A percentile compares a stretch with the other conserved stretches of the same genome.
Evolutionary conservation across 1,140 invertebrate species (phyloP).

Genomic region (Rhagoletis pomonella): DNA sequence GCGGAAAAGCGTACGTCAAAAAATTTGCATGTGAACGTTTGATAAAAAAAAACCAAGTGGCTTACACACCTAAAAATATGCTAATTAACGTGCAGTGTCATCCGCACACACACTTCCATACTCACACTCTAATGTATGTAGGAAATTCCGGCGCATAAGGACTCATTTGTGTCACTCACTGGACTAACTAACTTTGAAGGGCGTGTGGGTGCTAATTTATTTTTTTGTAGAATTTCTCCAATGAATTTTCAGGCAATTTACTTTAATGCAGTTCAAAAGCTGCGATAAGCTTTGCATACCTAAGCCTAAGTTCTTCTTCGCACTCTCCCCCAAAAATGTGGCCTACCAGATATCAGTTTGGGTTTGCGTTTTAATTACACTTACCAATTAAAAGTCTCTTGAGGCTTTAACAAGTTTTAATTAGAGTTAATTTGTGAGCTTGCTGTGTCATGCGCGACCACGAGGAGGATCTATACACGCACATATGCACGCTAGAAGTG

Average conservation of each 20-base stretch:
- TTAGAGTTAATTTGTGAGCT: constrained; percentile 28
- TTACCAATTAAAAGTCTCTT: constrained; percentile 19
- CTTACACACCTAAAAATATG: constrained; percentile 46
- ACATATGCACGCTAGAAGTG: background rate
- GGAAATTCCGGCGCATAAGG: constrained; percentile 1
- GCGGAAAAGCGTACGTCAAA: background rate
- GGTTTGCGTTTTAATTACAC: background rate
- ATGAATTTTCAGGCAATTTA: background rate
- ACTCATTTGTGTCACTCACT: background rate
- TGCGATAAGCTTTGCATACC: background rate
- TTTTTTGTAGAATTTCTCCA: too few species aligned
- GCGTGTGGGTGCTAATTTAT: background rate
- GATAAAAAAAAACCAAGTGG: background rate
- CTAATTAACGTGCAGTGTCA: constrained; percentile 37
- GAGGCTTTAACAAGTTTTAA: constrained; percentile 31
- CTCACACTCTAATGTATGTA: background rate
- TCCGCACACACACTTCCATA: background rate
- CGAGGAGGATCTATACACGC: background rate
- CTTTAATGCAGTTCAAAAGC: background rate
- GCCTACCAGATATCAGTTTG: background rate
- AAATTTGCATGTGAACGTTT: background rate
- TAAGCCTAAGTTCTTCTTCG: background rate
- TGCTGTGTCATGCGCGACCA: constrained; percentile 14
- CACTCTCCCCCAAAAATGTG: background rate
- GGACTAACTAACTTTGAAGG: background rate